Evolutionary conservation across 2,888 invertebrate species (phyloP).

Genomic region (Tachystola acroxantha): DNA sequence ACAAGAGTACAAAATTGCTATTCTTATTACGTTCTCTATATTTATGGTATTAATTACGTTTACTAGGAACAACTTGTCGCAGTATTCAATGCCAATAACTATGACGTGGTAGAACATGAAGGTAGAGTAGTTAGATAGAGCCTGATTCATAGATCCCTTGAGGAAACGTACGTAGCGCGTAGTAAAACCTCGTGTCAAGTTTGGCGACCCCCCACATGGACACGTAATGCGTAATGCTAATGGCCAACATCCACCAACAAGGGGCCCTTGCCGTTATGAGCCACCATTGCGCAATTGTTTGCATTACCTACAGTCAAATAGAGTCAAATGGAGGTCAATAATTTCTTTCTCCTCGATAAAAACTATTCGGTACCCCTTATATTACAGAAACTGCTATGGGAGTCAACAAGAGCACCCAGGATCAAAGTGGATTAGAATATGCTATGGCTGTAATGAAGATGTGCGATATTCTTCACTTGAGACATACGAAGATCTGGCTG

Average conservation of each 20-base stretch:
- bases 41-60: slow-evolving; percentile 33
- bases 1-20: slow-evolving; percentile 25
- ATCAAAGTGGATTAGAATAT: slow-evolving; percentile 89
- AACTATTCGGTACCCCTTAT: slow-evolving; percentile 1
- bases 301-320: too few relatives aligned
- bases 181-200: slow-evolving; percentile 32
- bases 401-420: slow-evolving; percentile 89
- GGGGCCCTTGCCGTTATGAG: slow-evolving; percentile 30
- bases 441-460: slow-evolving; percentile 94
- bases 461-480: slow-evolving; percentile 90
- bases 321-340: slow-evolving; percentile 47
- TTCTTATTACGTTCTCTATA: slow-evolving; percentile 22
- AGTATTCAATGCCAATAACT: too few relatives aligned
- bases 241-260: slow-evolving; percentile 60
- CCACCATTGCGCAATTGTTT: slow-evolving; percentile 44
- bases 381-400: slow-evolving; percentile 91
- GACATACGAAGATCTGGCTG: slow-evolving; percentile 89
- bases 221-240: slow-evolving; percentile 53
- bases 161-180: slow-evolving; percentile 23
- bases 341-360: slow-evolving; percentile 23
- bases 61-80: slow-evolving; percentile 11
- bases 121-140: not conserved
- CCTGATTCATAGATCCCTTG: slow-evolving; percentile 10
- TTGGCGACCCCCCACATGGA: slow-evolving; percentile 61
- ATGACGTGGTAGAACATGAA: too few relatives aligned